phyloP scores from a whole-genome alignment of 2,113 vertebrate genomes.

The Dicaeum eximium region DNA sequence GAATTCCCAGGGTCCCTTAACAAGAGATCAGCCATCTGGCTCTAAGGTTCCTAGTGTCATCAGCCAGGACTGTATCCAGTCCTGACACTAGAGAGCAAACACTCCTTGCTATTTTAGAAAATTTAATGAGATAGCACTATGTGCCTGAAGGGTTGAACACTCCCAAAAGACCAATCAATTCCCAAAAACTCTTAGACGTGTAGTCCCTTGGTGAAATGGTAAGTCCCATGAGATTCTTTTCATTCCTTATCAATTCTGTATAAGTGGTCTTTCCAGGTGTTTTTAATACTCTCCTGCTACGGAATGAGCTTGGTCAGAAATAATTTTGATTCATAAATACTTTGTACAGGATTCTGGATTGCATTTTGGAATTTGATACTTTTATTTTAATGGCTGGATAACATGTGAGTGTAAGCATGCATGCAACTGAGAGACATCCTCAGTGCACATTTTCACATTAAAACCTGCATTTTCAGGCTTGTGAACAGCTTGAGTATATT shows the following conservation, averaged over 20 bases:
- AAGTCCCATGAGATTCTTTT: not conserved
- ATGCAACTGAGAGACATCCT: not conserved
- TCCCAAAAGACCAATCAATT: not conserved
- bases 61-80: not conserved
- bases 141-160: not conserved
- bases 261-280: not conserved
- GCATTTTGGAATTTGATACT: not conserved
- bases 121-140: not conserved
- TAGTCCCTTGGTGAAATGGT: not conserved
- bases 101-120: not conserved
- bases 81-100: not conserved
- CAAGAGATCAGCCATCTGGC: not conserved
- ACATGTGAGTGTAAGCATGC: not conserved
- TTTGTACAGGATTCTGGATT: not conserved
- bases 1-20: not conserved
- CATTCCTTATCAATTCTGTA: not conserved
- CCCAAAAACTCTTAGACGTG: not conserved
- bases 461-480: not conserved
- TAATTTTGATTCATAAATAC: not conserved
- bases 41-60: not conserved
- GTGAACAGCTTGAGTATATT: not conserved
- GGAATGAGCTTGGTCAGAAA: not conserved
- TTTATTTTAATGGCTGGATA: not conserved
- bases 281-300: not conserved
- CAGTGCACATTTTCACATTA: not conserved